Evolutionary conservation across 1,140 invertebrate species (phyloP).

Genomic region (Acyrthosiphon pisum): DNA sequence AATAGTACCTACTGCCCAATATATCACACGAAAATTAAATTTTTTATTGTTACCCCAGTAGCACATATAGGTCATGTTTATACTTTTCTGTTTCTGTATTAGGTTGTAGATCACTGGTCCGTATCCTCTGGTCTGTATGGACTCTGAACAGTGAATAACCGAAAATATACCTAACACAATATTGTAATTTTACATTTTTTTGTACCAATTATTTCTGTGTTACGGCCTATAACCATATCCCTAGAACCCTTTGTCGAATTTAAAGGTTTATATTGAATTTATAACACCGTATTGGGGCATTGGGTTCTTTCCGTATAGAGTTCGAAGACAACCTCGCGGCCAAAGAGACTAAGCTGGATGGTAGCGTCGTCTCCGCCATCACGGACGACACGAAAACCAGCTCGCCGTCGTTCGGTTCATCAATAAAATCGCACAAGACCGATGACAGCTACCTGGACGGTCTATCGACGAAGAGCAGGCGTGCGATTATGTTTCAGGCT

Average conservation of each 20-base stretch:
- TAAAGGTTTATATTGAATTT: too few species aligned
- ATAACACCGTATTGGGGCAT: not conserved
- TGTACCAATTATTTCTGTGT: too few species aligned
- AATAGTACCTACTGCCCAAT: too few species aligned
- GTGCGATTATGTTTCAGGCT: not conserved
- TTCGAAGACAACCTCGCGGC: not conserved
- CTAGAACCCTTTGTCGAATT: not conserved
- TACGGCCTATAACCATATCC: not conserved
- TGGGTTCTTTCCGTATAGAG: not conserved
- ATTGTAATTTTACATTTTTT: too few species aligned
- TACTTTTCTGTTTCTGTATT: not conserved
- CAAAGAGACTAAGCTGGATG: not conserved
- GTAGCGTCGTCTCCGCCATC: not conserved
- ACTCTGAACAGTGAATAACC: too few species aligned
- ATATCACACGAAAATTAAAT: not conserved
- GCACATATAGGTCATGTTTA: too few species aligned
- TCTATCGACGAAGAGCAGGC: not conserved
- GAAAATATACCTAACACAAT: too few species aligned
- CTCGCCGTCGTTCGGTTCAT: constrained; percentile 31
- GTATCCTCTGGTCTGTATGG: too few species aligned
- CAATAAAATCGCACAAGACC: constrained; percentile 22
- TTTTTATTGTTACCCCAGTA: not conserved
- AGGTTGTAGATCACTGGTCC: too few species aligned
- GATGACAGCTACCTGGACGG: constrained; percentile 15
- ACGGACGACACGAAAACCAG: constrained; percentile 45